Percentiles rank a stretch among this genome's conserved stretches.
Conservation (phyloP, 2,113 vertebrate species). For the Sula dactylatra region DNA sequence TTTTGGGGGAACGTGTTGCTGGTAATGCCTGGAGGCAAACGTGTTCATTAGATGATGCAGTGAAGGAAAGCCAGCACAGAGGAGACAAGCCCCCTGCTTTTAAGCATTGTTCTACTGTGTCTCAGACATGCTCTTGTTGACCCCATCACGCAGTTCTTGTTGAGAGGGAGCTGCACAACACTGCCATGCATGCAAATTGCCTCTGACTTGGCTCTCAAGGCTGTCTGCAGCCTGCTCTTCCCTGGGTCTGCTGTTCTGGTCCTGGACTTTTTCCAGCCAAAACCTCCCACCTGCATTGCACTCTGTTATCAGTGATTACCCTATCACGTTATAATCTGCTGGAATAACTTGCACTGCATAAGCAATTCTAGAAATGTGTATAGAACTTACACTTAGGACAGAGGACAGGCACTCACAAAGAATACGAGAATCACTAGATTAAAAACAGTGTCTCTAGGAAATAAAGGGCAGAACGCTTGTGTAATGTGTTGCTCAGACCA, state of each 20-base stretch:
- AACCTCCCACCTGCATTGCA: background rate
- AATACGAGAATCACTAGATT: background rate
- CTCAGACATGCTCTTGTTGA: background rate
- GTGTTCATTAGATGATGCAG: background rate
- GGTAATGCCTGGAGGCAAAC: background rate
- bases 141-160: accelerated
- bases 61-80: background rate
- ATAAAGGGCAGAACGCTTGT: background rate
- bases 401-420: background rate
- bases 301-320: background rate
- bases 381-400: background rate
- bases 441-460: background rate
- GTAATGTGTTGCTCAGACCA: background rate
- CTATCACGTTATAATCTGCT: background rate
- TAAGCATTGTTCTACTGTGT: background rate
- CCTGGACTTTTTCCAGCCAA: background rate
- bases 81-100: background rate
- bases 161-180: background rate
- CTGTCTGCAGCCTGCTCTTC: background rate
- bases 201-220: background rate
- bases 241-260: background rate
- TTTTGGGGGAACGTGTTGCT: background rate
- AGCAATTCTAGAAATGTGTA: background rate
- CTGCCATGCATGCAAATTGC: background rate
- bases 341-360: background rate